These are phyloP conservation scores for Fragum sueziense DNA, from an alignment of 2,888 invertebrate species.

Conservation along the genomic window DNA sequence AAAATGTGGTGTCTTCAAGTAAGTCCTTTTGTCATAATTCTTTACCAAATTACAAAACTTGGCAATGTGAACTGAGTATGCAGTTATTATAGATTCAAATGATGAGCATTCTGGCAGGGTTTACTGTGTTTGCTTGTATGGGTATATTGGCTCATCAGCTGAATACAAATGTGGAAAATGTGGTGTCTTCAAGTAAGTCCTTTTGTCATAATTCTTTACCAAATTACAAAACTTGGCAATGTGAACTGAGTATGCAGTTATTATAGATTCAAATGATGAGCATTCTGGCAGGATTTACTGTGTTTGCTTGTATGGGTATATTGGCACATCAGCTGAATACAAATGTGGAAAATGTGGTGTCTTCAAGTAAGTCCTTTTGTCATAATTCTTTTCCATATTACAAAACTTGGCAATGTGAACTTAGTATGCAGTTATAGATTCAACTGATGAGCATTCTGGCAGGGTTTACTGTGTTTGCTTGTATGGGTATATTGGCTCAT, in stretches of 20 bases:
- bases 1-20: conserved; percentile 78
- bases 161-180: conserved; percentile 77
- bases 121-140: conserved; percentile 81
- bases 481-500: conserved; percentile 81
- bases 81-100: too few species aligned
- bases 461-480: conserved; percentile 81
- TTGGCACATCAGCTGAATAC: conserved; percentile 77
- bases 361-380: conserved; percentile 63
- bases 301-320: conserved; percentile 82
- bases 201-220: neutral
- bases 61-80: too few species aligned
- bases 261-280: too few species aligned
- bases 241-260: too few species aligned
- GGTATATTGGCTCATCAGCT: conserved; percentile 81
- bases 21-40: conserved; percentile 7
- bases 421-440: too few species aligned
- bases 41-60: too few species aligned
- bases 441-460: conserved; percentile 78
- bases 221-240: too few species aligned
- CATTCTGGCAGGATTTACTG: conserved; percentile 78
- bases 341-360: conserved; percentile 79
- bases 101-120: conserved; percentile 79
- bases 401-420: too few species aligned
- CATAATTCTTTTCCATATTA: too few species aligned
- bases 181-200: conserved; percentile 74